Percentiles rank a stretch among this genome's conserved stretches.
phyloP scores from a whole-genome alignment of 2,888 invertebrate species.

The Alviniconcha strummeri region DNA sequence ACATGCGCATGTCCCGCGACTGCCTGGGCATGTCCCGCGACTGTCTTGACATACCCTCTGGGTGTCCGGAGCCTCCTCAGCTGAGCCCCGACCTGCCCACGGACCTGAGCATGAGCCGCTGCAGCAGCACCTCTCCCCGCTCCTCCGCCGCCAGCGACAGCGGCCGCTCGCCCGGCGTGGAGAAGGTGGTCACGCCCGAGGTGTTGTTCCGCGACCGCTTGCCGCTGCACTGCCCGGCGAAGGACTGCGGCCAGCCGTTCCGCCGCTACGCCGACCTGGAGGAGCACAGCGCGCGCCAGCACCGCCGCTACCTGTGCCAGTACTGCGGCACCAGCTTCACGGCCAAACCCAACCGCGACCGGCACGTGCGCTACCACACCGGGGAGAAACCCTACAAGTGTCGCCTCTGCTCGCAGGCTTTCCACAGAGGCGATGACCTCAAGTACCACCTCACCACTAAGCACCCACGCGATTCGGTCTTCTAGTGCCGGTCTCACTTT shows the following conservation, averaged over 20 bases:
- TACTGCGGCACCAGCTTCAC: constrained; percentile 71
- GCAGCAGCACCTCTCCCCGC: constrained; percentile 21
- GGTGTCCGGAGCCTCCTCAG: not conserved
- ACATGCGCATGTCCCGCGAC: not conserved
- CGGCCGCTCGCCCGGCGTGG: constrained; percentile 50
- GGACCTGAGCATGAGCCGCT: constrained; percentile 18
- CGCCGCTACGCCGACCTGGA: constrained; percentile 63
- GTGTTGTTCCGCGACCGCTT: constrained; percentile 52
- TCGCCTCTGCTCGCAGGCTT: constrained; percentile 58
- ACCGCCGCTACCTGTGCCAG: constrained; percentile 68
- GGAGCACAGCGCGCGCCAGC: constrained; percentile 61
- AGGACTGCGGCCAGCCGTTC: constrained; percentile 53
- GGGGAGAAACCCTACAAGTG: constrained; percentile 68
- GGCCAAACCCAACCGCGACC: constrained; percentile 69
- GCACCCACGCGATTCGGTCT: constrained; percentile 49
- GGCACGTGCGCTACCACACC: constrained; percentile 71
- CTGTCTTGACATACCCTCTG: too few species aligned
- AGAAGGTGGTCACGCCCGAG: constrained; percentile 56
- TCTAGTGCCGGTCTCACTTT: too few species aligned
- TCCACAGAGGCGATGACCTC: constrained; percentile 64
- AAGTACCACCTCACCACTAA: constrained; percentile 65
- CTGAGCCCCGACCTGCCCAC: constrained; percentile 24
- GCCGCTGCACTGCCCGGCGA: constrained; percentile 41
- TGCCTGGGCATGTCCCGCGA: not conserved
- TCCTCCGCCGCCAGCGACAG: constrained; percentile 22